A percentile compares a stretch with the other conserved stretches of the same genome.
These are phyloP conservation scores for Eupristina koningsbergeri DNA, from an alignment of 1,140 invertebrate species.

Conservation along the genomic window DNA sequence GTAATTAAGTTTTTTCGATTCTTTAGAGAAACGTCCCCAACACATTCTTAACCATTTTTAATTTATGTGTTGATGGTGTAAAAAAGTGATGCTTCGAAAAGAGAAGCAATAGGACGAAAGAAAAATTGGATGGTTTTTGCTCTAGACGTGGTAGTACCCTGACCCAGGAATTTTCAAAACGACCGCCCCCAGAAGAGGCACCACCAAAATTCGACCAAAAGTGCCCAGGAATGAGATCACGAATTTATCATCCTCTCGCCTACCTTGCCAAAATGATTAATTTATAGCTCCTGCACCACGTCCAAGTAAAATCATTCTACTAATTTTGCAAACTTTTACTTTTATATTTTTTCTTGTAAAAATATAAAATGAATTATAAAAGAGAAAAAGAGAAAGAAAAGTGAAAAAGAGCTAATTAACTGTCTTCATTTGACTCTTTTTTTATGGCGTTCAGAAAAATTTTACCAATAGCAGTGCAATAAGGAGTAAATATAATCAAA, in stretches of 20 bases:
- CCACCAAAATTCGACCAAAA: not conserved
- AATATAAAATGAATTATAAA: too few relatives aligned
- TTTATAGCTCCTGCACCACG: slow-evolving; percentile 11
- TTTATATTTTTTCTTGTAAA: too few relatives aligned
- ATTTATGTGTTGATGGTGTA: slow-evolving; percentile 66
- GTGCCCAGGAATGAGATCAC: not conserved
- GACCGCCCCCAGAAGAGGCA: not conserved
- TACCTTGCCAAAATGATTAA: slow-evolving; percentile 55
- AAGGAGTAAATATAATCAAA: too few relatives aligned
- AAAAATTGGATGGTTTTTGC: slow-evolving; percentile 69
- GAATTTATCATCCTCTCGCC: slow-evolving; percentile 59
- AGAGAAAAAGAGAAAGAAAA: too few relatives aligned
- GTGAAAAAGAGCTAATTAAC: too few relatives aligned
- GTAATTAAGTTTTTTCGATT: slow-evolving; percentile 73
- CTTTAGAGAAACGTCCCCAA: slow-evolving; percentile 51
- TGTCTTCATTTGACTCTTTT: too few relatives aligned
- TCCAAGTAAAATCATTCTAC: not conserved
- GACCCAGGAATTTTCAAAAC: not conserved
- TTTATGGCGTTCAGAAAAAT: too few relatives aligned
- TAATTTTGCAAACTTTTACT: not conserved
- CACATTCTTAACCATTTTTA: slow-evolving; percentile 60
- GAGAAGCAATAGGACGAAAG: slow-evolving; percentile 56
- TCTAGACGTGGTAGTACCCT: not conserved
- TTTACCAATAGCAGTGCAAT: too few relatives aligned
- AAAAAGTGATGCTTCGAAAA: not conserved